Evolutionary conservation across 2,797 vertebrate species (phyloP).

Genomic region (Poecilia velifera): DNA sequence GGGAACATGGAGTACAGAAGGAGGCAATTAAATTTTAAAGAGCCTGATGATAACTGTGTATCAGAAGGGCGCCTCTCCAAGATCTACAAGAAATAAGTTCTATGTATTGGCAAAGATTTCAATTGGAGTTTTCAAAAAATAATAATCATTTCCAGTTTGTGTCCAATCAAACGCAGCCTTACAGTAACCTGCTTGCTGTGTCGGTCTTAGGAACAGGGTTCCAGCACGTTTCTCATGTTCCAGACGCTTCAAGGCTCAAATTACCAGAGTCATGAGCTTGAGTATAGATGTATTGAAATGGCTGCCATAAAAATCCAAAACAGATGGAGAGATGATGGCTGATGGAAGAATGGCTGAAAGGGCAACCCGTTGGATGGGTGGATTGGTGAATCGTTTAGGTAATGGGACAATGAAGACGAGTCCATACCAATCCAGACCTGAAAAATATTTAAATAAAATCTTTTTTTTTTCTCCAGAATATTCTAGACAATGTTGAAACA

Average conservation of each 20-base stretch:
- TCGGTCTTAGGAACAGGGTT: background rate
- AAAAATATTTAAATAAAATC: background rate
- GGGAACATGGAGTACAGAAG: conserved; percentile 17
- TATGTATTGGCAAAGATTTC: conserved; percentile 7
- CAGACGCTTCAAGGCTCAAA: background rate
- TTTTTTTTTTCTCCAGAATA: background rate
- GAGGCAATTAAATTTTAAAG: conserved; percentile 40
- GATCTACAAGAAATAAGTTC: conserved; percentile 1
- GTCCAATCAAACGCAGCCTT: background rate
- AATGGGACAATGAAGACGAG: background rate
- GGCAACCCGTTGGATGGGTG: background rate
- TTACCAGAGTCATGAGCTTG: background rate
- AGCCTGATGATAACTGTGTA: conserved; percentile 2
- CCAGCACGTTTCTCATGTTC: background rate
- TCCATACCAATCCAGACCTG: background rate
- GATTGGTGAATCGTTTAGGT: background rate
- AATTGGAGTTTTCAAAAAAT: background rate
- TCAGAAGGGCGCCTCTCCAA: conserved; percentile 17
- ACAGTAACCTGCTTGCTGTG: background rate
- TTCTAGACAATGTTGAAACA: background rate
- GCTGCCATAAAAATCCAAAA: background rate
- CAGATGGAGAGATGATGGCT: background rate
- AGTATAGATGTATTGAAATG: background rate
- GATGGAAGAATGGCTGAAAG: background rate
- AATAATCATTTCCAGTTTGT: background rate